Conservation (phyloP, 2,113 vertebrate species). For the Mandrillus leucophaeus region DNA sequence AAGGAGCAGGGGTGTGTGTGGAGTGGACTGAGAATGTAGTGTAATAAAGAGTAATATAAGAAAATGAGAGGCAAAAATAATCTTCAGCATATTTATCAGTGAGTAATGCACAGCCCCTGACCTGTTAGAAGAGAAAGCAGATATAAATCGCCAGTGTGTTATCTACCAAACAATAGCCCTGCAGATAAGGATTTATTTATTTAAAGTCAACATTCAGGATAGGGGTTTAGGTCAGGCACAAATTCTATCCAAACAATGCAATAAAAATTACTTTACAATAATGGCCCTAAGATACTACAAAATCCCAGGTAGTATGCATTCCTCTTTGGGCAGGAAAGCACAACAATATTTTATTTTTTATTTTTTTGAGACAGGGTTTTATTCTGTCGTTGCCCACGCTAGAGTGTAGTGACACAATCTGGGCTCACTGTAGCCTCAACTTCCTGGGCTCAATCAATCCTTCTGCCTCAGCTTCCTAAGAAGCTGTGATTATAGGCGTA, state of each 20-base stretch:
- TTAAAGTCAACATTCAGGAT: background rate
- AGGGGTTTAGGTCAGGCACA: background rate
- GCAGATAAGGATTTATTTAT: background rate
- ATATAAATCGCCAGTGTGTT: background rate
- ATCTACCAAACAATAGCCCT: background rate
- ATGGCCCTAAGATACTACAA: background rate
- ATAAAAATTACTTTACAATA: background rate
- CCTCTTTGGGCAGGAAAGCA: background rate
- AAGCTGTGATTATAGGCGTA: no score
- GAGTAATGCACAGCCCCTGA: background rate
- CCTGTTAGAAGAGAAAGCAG: background rate
- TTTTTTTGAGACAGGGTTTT: no score
- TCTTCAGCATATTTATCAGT: background rate
- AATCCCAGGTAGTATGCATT: background rate
- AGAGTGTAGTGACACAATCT: no score
- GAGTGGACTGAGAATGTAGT: background rate
- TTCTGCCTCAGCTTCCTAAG: no score
- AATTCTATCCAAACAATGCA: background rate
- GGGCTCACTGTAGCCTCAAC: no score
- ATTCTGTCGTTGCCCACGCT: no score
- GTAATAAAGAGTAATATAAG: background rate
- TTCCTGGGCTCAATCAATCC: no score
- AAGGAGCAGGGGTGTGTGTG: no score
- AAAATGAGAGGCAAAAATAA: background rate
- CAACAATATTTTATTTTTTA: background rate